Conservation (phyloP, 2,113 vertebrate species). For the Melanostigma gelatinosum region DNA sequence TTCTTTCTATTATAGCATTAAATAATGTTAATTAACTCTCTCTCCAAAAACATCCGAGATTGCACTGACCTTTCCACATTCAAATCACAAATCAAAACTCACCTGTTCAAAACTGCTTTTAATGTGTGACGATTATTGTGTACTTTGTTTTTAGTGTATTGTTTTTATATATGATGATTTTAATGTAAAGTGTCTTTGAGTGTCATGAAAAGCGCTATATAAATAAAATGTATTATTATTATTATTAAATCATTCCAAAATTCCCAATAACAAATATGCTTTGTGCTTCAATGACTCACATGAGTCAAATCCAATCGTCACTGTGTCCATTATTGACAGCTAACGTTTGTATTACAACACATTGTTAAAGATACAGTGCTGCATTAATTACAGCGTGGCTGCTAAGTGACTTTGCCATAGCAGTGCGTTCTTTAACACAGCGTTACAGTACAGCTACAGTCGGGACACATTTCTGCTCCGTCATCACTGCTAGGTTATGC, state of each 20-base stretch:
- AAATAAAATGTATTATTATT: no score
- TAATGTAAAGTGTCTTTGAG: no score
- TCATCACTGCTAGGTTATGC: conserved; percentile 75
- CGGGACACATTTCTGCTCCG: conserved; percentile 67
- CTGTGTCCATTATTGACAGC: background rate
- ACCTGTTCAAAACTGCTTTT: no score
- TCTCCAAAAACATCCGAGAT: no score
- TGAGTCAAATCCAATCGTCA: background rate
- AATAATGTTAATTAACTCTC: background rate
- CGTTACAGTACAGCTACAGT: conserved; percentile 29
- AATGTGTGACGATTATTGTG: no score
- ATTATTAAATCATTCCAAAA: background rate
- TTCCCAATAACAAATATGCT: background rate
- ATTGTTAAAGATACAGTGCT: conserved; percentile 1
- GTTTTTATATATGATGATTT: no score
- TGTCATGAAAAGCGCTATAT: no score
- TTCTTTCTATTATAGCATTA: background rate
- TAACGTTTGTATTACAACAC: background rate
- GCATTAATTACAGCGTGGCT: conserved; percentile 31
- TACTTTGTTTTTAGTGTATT: no score
- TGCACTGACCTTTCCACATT: no score
- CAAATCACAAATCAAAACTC: no score
- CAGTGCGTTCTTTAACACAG: conserved; percentile 7
- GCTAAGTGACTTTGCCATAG: conserved; percentile 32
- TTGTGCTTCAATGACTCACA: background rate